Evolutionary conservation across 2,113 vertebrate species (phyloP).

Genomic region (Rafetus swinhoei): DNA sequence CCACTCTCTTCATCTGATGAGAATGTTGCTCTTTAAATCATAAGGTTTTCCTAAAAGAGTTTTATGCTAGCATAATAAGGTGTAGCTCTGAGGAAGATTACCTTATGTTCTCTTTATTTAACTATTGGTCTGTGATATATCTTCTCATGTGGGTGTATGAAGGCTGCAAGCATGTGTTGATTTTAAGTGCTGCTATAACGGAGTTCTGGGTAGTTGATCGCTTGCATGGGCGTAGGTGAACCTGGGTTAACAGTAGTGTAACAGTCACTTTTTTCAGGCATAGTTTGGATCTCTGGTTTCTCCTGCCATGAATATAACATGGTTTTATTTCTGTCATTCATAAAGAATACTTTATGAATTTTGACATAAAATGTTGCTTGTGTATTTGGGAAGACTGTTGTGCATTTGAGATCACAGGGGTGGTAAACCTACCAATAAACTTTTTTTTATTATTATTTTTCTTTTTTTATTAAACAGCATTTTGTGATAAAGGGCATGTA

Average conservation of each 20-base stretch:
- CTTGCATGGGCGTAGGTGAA: not conserved
- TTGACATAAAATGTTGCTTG: not conserved
- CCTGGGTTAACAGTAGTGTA: not conserved
- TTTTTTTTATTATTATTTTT: not conserved
- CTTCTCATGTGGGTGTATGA: not conserved
- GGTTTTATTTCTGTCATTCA: not conserved
- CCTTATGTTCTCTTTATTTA: not conserved
- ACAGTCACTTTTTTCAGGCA: not conserved
- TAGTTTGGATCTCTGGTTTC: not conserved
- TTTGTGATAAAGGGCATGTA: not conserved
- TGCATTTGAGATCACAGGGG: not conserved
- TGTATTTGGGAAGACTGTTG: not conserved
- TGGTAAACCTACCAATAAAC: not conserved
- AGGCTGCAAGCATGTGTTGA: not conserved
- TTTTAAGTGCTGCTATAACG: not conserved
- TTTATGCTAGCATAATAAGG: not conserved
- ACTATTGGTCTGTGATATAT: rapidly evolving
- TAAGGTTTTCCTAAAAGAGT: not conserved
- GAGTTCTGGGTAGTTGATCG: not conserved
- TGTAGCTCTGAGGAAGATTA: not conserved
- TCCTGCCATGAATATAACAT: not conserved
- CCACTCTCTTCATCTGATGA: conserved; percentile 17
- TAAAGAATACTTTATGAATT: not conserved
- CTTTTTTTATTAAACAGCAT: not conserved
- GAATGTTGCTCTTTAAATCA: not conserved